phyloP scores from a whole-genome alignment of 2,888 invertebrate genomes.

The Xestoiulus laeticollis region DNA sequence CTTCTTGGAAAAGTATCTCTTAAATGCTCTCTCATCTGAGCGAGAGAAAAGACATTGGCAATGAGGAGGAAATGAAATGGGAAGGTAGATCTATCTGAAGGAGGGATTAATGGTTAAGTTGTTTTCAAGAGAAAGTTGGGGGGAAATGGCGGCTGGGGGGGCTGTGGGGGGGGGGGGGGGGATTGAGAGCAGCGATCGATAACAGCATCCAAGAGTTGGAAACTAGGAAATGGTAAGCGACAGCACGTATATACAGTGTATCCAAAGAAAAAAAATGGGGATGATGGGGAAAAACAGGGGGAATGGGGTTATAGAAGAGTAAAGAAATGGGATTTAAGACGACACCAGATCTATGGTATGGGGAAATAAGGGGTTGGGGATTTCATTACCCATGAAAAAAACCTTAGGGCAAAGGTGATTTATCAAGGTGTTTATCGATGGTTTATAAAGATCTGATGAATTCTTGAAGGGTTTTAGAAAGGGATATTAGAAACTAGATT shows the following conservation, averaged over 20 bases:
- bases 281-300: neutral
- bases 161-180: neutral
- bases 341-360: neutral
- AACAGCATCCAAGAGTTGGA: neutral
- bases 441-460: neutral
- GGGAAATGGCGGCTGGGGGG: neutral
- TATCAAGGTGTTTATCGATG: neutral
- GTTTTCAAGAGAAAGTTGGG: constrained; percentile 15
- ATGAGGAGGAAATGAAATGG: constrained; percentile 27
- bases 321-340: neutral
- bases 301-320: neutral
- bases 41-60: constrained; percentile 37
- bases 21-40: constrained; percentile 44
- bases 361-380: neutral
- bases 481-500: neutral
- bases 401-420: neutral
- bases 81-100: constrained; percentile 37
- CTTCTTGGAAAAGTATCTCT: constrained; percentile 40
- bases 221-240: neutral
- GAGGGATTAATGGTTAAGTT: constrained; percentile 37
- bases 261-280: neutral
- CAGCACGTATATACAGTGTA: constrained; percentile 16
- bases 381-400: constrained; percentile 3
- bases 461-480: neutral
- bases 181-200: neutral